phyloP scores from a whole-genome alignment of 2,888 invertebrate species.

The Chesias legatella region DNA sequence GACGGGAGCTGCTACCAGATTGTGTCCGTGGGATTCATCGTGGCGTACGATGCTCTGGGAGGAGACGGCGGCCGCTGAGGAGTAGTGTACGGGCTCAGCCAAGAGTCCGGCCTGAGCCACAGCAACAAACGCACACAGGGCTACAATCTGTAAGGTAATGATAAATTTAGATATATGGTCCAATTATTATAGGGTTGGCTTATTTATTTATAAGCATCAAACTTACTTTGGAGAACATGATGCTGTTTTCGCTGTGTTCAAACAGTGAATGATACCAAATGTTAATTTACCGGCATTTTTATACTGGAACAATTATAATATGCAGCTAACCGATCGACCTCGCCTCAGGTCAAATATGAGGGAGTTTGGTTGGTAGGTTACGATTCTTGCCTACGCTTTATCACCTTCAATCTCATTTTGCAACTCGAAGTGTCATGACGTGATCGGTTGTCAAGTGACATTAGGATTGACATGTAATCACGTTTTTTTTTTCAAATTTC shows the following conservation, averaged over 20 bases:
- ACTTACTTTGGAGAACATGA: constrained; percentile 61
- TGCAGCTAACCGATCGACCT: constrained; percentile 38
- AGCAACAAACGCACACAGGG: constrained; percentile 35
- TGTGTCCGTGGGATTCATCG: constrained; percentile 48
- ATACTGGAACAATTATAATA: constrained; percentile 33
- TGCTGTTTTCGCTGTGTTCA: constrained; percentile 39
- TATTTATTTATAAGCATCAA: not conserved
- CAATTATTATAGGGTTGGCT: too few species aligned
- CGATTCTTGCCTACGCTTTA: constrained; percentile 22
- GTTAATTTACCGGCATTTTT: constrained; percentile 31
- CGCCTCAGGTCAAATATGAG: constrained; percentile 39
- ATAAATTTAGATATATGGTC: not conserved
- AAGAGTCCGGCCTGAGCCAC: constrained; percentile 44
- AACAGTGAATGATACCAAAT: constrained; percentile 36
- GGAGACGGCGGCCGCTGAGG: constrained; percentile 51
- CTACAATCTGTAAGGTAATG: constrained; percentile 41
- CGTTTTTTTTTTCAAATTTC: too few species aligned
- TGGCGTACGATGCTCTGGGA: constrained; percentile 60
- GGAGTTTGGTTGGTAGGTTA: constrained; percentile 15
- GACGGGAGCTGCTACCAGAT: constrained; percentile 29
- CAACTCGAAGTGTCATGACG: not conserved
- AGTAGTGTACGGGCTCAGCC: constrained; percentile 56
- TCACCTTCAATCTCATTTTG: constrained; percentile 17
- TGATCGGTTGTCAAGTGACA: too few species aligned
- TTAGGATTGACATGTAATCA: too few species aligned